Base-by-base conservation (phyloP, 2,888 invertebrate genomes). In the Metacarcinus magister region DNA sequence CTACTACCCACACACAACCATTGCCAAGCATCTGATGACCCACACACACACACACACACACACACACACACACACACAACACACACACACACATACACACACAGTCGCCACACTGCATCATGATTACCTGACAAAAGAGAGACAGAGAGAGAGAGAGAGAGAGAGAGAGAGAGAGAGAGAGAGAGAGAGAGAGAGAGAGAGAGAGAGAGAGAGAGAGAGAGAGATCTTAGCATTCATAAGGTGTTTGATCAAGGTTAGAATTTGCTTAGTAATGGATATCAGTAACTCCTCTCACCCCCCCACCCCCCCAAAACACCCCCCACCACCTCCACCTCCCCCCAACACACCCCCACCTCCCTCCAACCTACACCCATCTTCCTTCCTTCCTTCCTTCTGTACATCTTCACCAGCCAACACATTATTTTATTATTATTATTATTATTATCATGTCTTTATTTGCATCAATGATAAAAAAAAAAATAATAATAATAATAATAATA, bases 391-490 rank as follows among this genome's bases (percentile, higher is more conserved):
- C 23, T 67, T 7, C 0, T 67, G 2, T 3, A 16, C 23, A 4
- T 4, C 60, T 23, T 67, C 60, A 67, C 19, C 0, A 19, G 0
- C 19, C 23, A 13, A 19, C 8, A 1, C 0, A 39, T 39, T 39
- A 39, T 39, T 39, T 39, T 39, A 39, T 39, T 2, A 39, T 39
- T 39, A 39, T 39, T 2, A 39, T 39, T 39, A 39, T 39, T 39
- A 39, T 39, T 39, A 39, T 39, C 2, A 39, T 39, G 39, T 39
- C 39, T 39, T 39, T 39, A 39, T 39, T 39, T 39, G 39, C 39
- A 39, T 39, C 39, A 39, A 82, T 32, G 43, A 89, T 28, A 67
- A 67, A 94, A 94, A 67, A 94, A 67, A 60, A 67, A 60, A 60
- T 16, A 48, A 93, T 13, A 46, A 93, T 19, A 67, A 95, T 46